A percentile compares a stretch with the other conserved stretches of the same genome.
phyloP scores from a whole-genome alignment of 2,797 vertebrate species.

The Alosa sapidissima region DNA sequence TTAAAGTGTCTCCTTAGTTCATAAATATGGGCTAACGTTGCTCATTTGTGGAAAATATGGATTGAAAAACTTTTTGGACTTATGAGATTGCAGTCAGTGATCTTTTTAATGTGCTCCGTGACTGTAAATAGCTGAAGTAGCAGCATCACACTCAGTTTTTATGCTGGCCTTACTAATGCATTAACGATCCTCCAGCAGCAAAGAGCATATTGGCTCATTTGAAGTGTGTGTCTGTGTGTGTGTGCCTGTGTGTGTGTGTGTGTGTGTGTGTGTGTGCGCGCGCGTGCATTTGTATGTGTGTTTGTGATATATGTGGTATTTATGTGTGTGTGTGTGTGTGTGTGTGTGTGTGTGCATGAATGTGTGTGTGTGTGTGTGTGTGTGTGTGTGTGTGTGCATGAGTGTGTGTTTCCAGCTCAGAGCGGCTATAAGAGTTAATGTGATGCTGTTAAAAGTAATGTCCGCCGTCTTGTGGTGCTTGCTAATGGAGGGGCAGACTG shows the following conservation, averaged over 20 bases:
- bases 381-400: not conserved
- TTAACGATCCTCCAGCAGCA: not conserved
- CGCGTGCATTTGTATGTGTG: not conserved
- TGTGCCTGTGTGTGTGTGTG: not conserved
- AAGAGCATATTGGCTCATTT: not conserved
- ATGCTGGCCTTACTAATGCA: not conserved
- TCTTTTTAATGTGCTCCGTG: not conserved
- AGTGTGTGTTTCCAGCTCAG: not conserved
- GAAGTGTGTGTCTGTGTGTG: not conserved
- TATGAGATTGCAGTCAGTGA: too few relatives aligned
- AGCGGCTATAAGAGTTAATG: not conserved
- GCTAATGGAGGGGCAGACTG: not conserved
- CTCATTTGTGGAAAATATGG: not conserved
- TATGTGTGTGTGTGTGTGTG: not conserved
- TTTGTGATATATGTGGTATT: too few relatives aligned
- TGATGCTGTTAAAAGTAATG: slow-evolving; percentile 8
- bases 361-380: not conserved
- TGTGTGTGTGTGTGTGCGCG: not conserved
- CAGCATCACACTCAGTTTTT: not conserved
- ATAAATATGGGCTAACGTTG: not conserved
- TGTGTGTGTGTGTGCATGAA: not conserved
- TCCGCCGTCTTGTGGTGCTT: not conserved
- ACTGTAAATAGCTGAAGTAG: not conserved
- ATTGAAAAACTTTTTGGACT: not conserved
- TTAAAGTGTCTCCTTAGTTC: not conserved